Percentiles rank a stretch among this genome's conserved stretches.
Evolutionary conservation across 2,797 vertebrate species (phyloP).

Genomic region (Pitangus sulphuratus): DNA sequence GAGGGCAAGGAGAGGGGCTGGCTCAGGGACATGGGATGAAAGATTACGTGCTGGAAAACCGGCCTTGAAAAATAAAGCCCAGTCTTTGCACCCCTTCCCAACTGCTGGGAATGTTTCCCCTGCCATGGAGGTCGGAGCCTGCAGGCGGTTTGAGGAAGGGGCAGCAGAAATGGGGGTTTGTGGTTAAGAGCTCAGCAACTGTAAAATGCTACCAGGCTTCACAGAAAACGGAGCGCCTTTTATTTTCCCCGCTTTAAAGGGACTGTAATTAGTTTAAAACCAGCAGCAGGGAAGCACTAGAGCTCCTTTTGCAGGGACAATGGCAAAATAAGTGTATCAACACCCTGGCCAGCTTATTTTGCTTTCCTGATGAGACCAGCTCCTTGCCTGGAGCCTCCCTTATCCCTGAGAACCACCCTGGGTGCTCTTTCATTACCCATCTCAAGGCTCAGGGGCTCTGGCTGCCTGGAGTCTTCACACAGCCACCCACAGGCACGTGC

Average conservation of each 20-base stretch:
- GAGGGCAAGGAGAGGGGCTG: neutral
- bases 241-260: constrained; percentile 53
- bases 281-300: constrained; percentile 69
- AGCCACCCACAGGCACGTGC: neutral
- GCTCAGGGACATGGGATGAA: neutral
- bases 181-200: neutral
- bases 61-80: neutral
- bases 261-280: constrained; percentile 71
- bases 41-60: neutral
- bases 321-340: constrained; percentile 63
- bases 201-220: constrained; percentile 19
- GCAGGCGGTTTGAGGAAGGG: neutral
- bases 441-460: neutral
- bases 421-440: constrained; percentile 35
- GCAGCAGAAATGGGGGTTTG: neutral
- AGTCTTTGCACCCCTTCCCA: neutral
- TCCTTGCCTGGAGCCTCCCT: constrained; percentile 58
- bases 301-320: constrained; percentile 67
- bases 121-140: neutral
- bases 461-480: neutral
- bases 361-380: constrained; percentile 48
- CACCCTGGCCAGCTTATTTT: constrained; percentile 19
- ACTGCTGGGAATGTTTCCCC: neutral
- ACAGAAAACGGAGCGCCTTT: constrained; percentile 31
- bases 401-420: constrained; percentile 5